Base-by-base conservation (phyloP, 2,888 invertebrate species). In the Lordiphosa fenestrarum region DNA sequence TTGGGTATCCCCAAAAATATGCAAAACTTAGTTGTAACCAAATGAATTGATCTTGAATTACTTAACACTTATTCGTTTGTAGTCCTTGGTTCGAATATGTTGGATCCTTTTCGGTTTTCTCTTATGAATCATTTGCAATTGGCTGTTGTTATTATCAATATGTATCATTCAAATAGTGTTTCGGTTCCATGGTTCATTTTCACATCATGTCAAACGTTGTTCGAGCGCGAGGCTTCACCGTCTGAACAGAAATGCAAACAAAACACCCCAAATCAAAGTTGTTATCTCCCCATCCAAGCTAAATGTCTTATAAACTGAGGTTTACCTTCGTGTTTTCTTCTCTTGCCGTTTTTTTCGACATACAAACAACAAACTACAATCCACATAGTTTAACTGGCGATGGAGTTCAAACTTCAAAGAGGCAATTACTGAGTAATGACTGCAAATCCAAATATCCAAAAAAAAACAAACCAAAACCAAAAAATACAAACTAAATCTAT, bases 371-470 rank as follows among this genome's bases (percentile, higher is more conserved):
- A 65, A 83, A 52, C 48, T 46, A 68, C 62, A 66, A 78, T 71
- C 74, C 67, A 78, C 73, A 83, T 87, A 95, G 95, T 95, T 94
- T 93, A 95, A 95, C 93, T 96, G 97, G 97, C 95, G 95, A 93
- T 94, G 95, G 94, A 96, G 96, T 94, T 93, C 95, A 92, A 94
- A 96, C 95, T 97, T 97, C 96, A 95, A 94, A 94, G 95, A 96
- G 93, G 96, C 96, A 92, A 95, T 96, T 92, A 94, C 95, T 92
- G 93, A 90, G 90, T 90, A 90, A 90, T 89, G 80, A 81, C 80
- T 83, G 81, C 71, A 75, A 76, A 80, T 64, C 69, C 71, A 76
- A 73, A 71, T 70, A 75, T 55, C 65, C 59, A 53, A 36, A 38
- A 53, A 30, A 49, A 56, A 47, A 12, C 40, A 35, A 66, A 70